Evolutionary conservation across 2,113 vertebrate genomes (phyloP).

Genomic region (Myotis brandtii): DNA sequence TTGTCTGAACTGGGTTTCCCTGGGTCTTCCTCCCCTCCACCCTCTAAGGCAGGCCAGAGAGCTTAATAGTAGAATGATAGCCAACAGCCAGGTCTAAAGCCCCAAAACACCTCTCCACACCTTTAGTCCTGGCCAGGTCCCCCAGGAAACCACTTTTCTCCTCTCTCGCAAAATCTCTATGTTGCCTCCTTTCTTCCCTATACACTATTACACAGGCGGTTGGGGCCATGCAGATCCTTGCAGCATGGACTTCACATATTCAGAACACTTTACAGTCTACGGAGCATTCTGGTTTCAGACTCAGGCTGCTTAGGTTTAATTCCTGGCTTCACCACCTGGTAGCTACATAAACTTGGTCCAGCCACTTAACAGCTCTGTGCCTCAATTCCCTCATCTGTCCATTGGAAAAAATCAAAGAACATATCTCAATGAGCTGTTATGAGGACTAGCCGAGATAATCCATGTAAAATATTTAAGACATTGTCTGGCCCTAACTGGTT

Average conservation of each 20-base stretch:
- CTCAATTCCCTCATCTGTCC: neutral
- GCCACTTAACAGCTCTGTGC: neutral
- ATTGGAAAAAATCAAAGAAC: neutral
- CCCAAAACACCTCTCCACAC: neutral
- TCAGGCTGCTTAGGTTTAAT: neutral
- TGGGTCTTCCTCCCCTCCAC: neutral
- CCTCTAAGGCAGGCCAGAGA: neutral
- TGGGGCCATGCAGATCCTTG: neutral
- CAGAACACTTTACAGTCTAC: neutral
- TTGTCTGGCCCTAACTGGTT: neutral
- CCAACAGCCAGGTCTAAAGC: neutral
- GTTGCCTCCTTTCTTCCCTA: neutral
- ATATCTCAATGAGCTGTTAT: neutral
- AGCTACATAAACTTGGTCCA: constrained; percentile 20
- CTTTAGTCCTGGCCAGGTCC: neutral
- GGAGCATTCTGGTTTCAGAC: constrained; percentile 13
- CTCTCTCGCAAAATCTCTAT: neutral
- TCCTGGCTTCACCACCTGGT: neutral
- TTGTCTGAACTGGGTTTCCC: neutral
- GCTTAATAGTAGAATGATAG: neutral
- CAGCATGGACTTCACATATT: neutral
- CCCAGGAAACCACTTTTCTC: neutral
- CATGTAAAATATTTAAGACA: neutral
- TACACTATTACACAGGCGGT: neutral
- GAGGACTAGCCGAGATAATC: neutral